A percentile compares a stretch with the other conserved stretches of the same genome.
phyloP scores from a whole-genome alignment of 1,140 invertebrate species.

The Heliothis virescens region DNA sequence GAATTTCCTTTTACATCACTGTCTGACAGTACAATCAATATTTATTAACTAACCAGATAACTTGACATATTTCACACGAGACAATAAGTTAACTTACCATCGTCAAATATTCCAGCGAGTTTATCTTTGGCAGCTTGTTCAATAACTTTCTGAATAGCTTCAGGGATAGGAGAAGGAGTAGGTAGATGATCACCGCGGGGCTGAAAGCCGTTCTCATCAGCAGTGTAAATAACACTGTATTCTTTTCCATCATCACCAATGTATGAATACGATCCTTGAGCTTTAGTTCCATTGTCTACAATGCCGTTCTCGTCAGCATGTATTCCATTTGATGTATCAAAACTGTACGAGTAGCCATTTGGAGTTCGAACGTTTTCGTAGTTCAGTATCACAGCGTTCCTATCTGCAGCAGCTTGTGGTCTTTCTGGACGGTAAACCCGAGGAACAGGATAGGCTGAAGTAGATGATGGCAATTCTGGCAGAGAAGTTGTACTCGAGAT shows the following conservation, averaged over 20 bases:
- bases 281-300: constrained; percentile 78
- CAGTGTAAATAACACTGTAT: constrained; percentile 90
- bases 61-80: constrained; percentile 7
- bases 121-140: constrained; percentile 74
- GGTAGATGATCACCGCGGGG: constrained; percentile 92
- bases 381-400: constrained; percentile 68
- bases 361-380: constrained; percentile 82
- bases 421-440: constrained; percentile 55
- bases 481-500: neutral
- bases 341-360: constrained; percentile 87
- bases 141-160: constrained; percentile 84
- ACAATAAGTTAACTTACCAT: constrained; percentile 64
- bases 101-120: constrained; percentile 67
- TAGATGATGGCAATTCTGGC: neutral
- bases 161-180: constrained; percentile 88
- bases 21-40: neutral
- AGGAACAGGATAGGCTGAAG: neutral
- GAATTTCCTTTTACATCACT: neutral
- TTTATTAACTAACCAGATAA: no score
- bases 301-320: constrained; percentile 86
- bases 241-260: constrained; percentile 87
- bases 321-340: constrained; percentile 89
- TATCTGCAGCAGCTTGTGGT: constrained; percentile 66
- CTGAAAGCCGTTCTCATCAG: constrained; percentile 87
- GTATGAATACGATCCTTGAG: constrained; percentile 88